These are phyloP conservation scores for Dromius quadrimaculatus DNA, from an alignment of 2,888 invertebrate genomes.

Conservation along the genomic window DNA sequence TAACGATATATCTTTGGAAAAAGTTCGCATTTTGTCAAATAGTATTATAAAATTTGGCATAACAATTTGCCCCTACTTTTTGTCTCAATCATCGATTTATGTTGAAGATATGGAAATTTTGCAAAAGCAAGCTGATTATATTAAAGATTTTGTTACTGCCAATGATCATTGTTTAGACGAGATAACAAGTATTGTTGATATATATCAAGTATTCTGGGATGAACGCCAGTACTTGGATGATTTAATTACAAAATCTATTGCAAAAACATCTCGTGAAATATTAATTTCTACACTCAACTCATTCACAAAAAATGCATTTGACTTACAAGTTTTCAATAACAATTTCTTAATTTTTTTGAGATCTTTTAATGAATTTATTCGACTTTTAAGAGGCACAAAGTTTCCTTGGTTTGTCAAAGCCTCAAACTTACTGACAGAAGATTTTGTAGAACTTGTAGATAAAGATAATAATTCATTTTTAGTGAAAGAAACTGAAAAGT, in stretches of 20 bases:
- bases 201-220: constrained; percentile 19
- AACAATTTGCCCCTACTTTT: constrained; percentile 4
- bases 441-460: neutral
- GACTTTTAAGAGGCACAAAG: neutral
- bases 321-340: neutral
- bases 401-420: neutral
- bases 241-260: neutral
- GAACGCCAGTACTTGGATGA: neutral
- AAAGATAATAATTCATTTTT: constrained; percentile 14
- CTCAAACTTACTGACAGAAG: too few relatives aligned
- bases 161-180: constrained; percentile 7
- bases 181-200: constrained; percentile 7
- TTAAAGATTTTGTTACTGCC: neutral
- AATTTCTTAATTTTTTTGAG: constrained; percentile 14
- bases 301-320: neutral
- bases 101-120: neutral
- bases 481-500: neutral
- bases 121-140: neutral
- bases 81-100: neutral
- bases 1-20: neutral
- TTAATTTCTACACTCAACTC: neutral
- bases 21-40: constrained; percentile 2
- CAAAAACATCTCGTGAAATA: neutral
- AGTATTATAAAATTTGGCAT: constrained; percentile 12
- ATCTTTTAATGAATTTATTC: constrained; percentile 13